phyloP scores from a whole-genome alignment of 2,113 vertebrate genomes.

The Glareola pratincola region DNA sequence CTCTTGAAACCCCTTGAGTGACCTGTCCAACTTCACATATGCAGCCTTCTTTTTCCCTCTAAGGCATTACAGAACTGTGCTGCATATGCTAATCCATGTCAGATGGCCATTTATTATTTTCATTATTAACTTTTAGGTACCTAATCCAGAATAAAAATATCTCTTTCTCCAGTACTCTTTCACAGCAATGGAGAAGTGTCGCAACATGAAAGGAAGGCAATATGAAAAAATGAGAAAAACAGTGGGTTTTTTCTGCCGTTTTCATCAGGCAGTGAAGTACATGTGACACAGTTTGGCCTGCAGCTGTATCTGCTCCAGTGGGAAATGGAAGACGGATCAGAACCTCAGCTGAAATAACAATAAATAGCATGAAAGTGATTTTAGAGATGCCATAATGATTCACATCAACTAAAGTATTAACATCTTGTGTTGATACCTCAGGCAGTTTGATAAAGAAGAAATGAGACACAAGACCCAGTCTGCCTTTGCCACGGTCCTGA shows the following conservation, averaged over 20 bases:
- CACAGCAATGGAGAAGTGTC: background rate
- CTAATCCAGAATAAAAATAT: background rate
- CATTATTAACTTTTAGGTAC: background rate
- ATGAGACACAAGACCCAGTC: background rate
- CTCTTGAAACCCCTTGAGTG: background rate
- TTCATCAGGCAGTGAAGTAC: background rate
- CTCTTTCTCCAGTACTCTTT: background rate
- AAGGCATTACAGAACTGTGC: background rate
- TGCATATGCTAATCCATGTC: background rate
- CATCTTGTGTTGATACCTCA: background rate
- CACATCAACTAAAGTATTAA: background rate
- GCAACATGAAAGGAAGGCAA: background rate
- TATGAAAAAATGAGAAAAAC: background rate
- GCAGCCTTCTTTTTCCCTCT: background rate
- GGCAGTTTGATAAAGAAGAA: background rate
- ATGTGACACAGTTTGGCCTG: background rate
- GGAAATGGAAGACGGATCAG: background rate
- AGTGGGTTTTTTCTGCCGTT: accelerated
- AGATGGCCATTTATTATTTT: background rate
- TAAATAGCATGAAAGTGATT: background rate
- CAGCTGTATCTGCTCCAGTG: background rate
- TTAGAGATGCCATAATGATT: background rate
- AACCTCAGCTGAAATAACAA: background rate
- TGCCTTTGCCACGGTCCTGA: background rate
- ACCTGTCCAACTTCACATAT: background rate